These are phyloP conservation scores for Syngnathus rostellatus DNA, from an alignment of 2,797 vertebrate genomes.

Conservation along the genomic window DNA sequence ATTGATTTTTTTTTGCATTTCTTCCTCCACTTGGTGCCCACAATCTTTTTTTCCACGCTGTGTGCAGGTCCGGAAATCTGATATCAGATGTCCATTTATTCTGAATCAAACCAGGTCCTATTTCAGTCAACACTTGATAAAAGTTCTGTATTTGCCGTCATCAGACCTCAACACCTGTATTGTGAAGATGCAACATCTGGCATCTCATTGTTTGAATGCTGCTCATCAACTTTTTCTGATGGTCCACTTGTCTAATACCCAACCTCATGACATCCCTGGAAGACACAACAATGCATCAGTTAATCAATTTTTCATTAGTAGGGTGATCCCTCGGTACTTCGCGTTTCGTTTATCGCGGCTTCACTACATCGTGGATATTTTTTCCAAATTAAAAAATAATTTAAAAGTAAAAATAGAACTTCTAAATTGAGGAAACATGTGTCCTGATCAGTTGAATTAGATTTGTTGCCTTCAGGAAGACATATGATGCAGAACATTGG, in stretches of 20 bases:
- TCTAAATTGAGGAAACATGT: too few species aligned
- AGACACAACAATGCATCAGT: constrained; percentile 50
- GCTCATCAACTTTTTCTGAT: constrained; percentile 99
- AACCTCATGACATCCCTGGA: constrained; percentile 95
- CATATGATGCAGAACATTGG: too few species aligned
- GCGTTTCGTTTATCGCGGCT: too few species aligned
- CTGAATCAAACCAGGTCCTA: constrained; percentile 28
- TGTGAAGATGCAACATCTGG: constrained; percentile 96
- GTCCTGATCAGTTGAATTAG: too few species aligned
- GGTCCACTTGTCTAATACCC: constrained; percentile 95
- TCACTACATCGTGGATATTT: too few species aligned
- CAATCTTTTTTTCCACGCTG: neutral
- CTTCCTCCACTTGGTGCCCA: neutral
- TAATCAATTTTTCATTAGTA: constrained; percentile 1
- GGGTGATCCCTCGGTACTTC: too few species aligned
- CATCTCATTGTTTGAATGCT: constrained; percentile 99
- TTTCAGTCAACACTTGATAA: constrained; percentile 8
- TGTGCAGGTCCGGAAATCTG: constrained; percentile 52
- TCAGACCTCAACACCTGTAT: constrained; percentile 97
- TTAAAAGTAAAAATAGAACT: too few species aligned
- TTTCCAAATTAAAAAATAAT: too few species aligned
- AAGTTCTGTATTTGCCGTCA: neutral
- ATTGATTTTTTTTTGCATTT: constrained; percentile 20
- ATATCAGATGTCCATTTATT: constrained; percentile 41
- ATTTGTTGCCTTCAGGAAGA: too few species aligned